Evolutionary conservation across 2,797 vertebrate species (phyloP), one percentile per base, ranked within the genome.

Genomic region (Betta splendens): DNA sequence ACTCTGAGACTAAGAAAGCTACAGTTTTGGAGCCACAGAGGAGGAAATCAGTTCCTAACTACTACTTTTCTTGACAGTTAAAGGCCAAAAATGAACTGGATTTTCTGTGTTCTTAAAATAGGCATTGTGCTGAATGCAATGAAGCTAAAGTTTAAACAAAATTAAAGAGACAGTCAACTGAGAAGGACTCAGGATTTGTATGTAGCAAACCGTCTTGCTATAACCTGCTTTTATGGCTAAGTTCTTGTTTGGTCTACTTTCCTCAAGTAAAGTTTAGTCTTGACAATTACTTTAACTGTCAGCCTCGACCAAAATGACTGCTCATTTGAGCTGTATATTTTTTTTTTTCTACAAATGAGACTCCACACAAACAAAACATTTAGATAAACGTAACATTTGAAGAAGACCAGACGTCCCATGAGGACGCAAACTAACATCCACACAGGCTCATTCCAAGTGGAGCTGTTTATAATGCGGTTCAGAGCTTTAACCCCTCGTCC

Each of bases 11-110:
- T 28, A 54, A 21, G 15, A 5, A 9, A 69, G 50, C 64, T 72
- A 47, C 45, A 51, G 18, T 36, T 29, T 48, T 28, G 21, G 33
- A 57, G 47, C 13, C 33, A 47, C 37, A 44, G 62, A 21, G 1
- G 3, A 5, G 2, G 56, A 18, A 1, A 3, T 3, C 2, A 57
- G 44, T 26, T 4, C 10, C 50, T 46, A 59, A 22, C 63, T 70
- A 68, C 47, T n/a, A 70, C 29, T 49, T 61, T 47, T 10, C 43
- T 28, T 8, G 21, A 72, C 60, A 52, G 54, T 78, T 29, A 63
- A 25, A 29, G 57, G 44, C 48, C 40, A 48, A 23, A 66, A 43
- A 54, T 42, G 18, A 10, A 45, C 5, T n/a, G n/a, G n/a, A n/a
- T n/a, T n/a, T n/a, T 5, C 37, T 9, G 33, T 39, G 17, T 16